phyloP scores from a whole-genome alignment of 2,888 invertebrate species.

The Melanostoma mellinum region DNA sequence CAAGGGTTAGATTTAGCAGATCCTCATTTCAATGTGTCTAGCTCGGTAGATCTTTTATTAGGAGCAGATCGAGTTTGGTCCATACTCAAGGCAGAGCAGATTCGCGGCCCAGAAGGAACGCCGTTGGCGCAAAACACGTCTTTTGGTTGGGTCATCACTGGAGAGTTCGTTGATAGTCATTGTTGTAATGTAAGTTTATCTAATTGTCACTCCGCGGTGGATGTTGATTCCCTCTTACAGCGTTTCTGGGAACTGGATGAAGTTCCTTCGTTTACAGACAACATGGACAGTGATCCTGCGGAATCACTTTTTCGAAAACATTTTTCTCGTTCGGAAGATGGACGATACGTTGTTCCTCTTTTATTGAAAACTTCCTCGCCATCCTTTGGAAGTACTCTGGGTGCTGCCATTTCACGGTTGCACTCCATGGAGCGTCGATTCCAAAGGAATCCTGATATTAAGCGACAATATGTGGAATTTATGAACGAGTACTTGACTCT shows the following conservation, averaged over 20 bases:
- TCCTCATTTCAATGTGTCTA: conserved; percentile 51
- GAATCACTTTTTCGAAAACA: conserved; percentile 20
- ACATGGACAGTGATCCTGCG: neutral
- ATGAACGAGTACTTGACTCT: conserved; percentile 10
- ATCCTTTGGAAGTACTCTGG: conserved; percentile 4
- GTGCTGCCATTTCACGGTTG: conserved; percentile 7
- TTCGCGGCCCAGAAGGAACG: conserved; percentile 6
- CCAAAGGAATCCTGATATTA: neutral
- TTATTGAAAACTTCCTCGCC: conserved; percentile 9
- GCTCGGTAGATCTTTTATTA: conserved; percentile 54
- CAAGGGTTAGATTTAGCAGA: conserved; percentile 45
- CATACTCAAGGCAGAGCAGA: conserved; percentile 46
- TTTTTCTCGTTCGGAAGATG: conserved; percentile 11
- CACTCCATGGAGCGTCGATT: conserved; percentile 15
- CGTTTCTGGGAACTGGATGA: conserved; percentile 46
- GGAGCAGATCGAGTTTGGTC: conserved; percentile 57
- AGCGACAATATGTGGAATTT: conserved; percentile 7
- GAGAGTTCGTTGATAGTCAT: conserved; percentile 16
- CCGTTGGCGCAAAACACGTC: conserved; percentile 43
- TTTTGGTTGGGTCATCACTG: conserved; percentile 62
- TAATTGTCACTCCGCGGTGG: neutral
- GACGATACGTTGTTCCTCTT: conserved; percentile 15
- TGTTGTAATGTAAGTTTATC: conserved; percentile 11
- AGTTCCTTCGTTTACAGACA: neutral
- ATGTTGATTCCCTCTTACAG: conserved; percentile 6